Percentiles rank a stretch among this genome's conserved stretches.
Evolutionary conservation across 2,888 invertebrate genomes (phyloP).

Genomic region (Adineta ricciae): DNA sequence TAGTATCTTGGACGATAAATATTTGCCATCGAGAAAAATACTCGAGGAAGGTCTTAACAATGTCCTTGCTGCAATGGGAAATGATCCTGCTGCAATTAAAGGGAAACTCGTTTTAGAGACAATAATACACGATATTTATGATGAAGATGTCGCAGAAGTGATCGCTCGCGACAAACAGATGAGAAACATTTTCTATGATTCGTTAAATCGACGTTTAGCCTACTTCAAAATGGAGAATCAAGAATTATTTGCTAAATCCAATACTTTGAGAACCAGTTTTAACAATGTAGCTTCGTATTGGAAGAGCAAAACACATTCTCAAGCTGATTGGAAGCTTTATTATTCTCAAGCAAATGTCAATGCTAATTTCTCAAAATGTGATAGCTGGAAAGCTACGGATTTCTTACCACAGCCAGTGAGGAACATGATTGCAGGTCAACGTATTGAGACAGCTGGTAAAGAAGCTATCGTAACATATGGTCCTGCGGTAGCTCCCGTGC

Average conservation of each 20-base stretch:
- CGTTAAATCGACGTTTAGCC: not conserved
- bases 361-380: not conserved
- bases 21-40: not conserved
- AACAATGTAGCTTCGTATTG: not conserved
- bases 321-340: not conserved
- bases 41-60: too few species aligned
- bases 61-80: too few species aligned
- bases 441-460: not conserved
- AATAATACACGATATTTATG: not conserved
- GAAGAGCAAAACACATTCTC: not conserved
- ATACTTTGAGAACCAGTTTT: not conserved
- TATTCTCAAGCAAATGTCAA: not conserved
- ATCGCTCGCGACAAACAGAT: not conserved
- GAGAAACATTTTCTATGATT: not conserved
- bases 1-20: not conserved
- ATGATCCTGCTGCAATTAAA: not conserved
- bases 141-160: not conserved
- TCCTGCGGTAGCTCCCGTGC: not conserved
- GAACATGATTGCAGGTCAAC: not conserved
- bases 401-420: too few species aligned
- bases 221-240: not conserved
- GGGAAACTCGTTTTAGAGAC: not conserved
- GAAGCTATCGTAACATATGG: not conserved
- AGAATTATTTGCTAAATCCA: not conserved
- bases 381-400: not conserved